phyloP scores from a whole-genome alignment of 2,888 invertebrate species.

The Schizaphis graminum region DNA sequence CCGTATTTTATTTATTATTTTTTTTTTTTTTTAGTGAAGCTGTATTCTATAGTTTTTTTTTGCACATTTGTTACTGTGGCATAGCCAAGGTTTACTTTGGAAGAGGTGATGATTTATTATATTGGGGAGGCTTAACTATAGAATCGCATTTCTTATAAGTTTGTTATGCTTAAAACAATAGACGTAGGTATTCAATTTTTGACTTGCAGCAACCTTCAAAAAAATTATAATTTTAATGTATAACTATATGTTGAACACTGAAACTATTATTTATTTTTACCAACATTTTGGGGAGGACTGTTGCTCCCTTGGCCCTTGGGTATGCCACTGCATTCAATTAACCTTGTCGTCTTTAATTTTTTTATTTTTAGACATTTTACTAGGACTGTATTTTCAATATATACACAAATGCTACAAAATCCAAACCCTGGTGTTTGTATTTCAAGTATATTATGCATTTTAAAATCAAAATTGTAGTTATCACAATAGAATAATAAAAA shows the following conservation, averaged over 20 bases:
- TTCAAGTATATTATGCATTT: neutral
- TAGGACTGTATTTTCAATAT: neutral
- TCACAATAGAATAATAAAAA: conserved; percentile 23
- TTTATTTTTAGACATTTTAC: neutral
- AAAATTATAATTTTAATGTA: neutral
- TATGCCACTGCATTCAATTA: neutral
- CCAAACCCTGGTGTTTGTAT: too few relatives aligned
- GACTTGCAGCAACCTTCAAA: neutral
- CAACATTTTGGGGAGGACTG: neutral
- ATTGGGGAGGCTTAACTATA: neutral
- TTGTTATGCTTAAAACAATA: neutral
- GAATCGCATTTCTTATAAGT: neutral
- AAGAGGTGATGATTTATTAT: neutral
- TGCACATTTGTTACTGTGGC: conserved; percentile 31
- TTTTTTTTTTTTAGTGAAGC: conserved; percentile 22
- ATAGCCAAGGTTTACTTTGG: neutral
- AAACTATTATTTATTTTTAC: neutral
- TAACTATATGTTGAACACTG: neutral
- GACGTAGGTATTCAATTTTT: neutral
- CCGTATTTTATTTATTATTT: neutral
- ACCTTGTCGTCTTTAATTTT: neutral
- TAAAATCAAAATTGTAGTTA: neutral
- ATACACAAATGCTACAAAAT: neutral
- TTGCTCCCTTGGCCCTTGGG: neutral
- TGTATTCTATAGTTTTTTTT: conserved; percentile 31